Conservation (phyloP, 2,797 vertebrate species). For the Labeo calbasu region DNA sequence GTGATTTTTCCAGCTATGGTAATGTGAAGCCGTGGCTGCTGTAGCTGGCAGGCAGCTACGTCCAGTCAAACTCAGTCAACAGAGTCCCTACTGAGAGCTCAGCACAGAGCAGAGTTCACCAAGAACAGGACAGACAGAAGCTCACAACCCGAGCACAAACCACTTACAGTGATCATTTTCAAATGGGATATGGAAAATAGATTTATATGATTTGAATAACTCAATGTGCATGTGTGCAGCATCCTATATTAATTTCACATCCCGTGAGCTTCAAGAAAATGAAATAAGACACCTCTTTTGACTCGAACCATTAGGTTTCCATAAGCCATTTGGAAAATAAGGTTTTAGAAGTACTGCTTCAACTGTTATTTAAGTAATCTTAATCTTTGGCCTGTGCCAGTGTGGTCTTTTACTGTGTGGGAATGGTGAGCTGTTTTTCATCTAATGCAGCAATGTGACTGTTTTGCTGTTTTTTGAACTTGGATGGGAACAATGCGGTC, state of each 20-base stretch:
- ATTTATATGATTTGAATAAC: constrained; percentile 4
- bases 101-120: constrained; percentile 7
- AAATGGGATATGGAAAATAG: constrained; percentile 10
- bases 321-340: constrained; percentile 23
- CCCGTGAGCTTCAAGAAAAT: constrained; percentile 1
- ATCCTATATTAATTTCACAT: background rate
- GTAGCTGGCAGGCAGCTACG: constrained; percentile 66
- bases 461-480: constrained; percentile 6
- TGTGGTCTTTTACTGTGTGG: constrained; percentile 27
- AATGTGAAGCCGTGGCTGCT: constrained; percentile 68
- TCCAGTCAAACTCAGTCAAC: constrained; percentile 62
- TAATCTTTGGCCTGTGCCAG: background rate
- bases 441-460: constrained; percentile 1
- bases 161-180: constrained; percentile 18
- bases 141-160: constrained; percentile 22
- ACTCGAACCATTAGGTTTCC: constrained; percentile 18
- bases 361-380: constrained; percentile 24
- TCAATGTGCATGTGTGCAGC: background rate
- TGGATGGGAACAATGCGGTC: constrained; percentile 10
- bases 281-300: constrained; percentile 14
- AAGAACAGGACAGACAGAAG: constrained; percentile 32
- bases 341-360: background rate
- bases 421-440: constrained; percentile 30
- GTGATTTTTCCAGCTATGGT: constrained; percentile 73
- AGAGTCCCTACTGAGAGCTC: constrained; percentile 26